These are phyloP conservation scores for Strongylocentrotus purpuratus DNA, from an alignment of 35 echinoderm and acorn worm genomes.

Conservation along the genomic window DNA sequence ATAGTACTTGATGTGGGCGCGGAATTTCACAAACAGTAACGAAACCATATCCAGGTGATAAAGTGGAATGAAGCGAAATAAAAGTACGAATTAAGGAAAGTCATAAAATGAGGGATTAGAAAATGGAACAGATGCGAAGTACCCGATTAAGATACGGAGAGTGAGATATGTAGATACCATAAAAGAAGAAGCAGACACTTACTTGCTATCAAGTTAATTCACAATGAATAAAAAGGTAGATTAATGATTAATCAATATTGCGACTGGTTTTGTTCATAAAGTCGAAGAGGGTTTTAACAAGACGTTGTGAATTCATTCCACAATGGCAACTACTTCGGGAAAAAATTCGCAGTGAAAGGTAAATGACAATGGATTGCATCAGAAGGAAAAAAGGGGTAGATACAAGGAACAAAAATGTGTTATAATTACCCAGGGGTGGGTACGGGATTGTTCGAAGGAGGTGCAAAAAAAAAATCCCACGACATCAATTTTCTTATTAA, in stretches of 20 bases:
- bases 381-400: background rate
- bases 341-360: background rate
- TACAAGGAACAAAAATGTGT: too few relatives aligned
- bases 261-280: background rate
- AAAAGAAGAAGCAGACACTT: background rate
- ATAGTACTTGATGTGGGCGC: background rate
- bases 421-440: too few relatives aligned
- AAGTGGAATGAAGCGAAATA: background rate
- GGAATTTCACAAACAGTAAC: background rate
- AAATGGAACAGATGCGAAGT: background rate
- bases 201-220: background rate
- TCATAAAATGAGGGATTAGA: background rate
- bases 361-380: background rate
- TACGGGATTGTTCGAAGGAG: too few relatives aligned
- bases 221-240: background rate
- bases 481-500: too few relatives aligned
- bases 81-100: background rate
- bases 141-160: background rate
- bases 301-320: background rate
- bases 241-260: background rate
- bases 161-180: background rate
- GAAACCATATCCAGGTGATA: background rate
- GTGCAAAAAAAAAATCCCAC: too few relatives aligned
- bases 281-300: background rate
- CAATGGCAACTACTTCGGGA: background rate